Base-by-base conservation (phyloP, 2,797 vertebrate genomes). In the Phrynocephalus forsythii region DNA sequence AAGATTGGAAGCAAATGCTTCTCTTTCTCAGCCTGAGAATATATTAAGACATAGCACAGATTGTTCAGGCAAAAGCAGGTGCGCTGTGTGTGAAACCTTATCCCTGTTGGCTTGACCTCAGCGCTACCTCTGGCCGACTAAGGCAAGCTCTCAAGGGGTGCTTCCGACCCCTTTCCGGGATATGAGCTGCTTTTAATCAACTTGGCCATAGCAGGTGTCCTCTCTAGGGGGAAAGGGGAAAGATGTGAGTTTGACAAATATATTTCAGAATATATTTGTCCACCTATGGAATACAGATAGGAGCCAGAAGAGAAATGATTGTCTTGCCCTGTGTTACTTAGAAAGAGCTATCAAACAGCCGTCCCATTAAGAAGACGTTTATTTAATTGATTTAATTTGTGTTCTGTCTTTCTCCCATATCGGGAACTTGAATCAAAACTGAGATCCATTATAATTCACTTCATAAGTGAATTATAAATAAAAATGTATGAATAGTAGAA, bases 141-240 rank as follows among this genome's bases (percentile, higher is more conserved):
- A 82, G 82, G 89, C 79, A 88, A 92, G 50, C 91, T 88, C 91
- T 91, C 92, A 93, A 93, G 87, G 90, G 71, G 88, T 94, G 91
- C 91, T 94, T 90, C 84, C 85, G 86, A 33, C 89, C 92, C 92
- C 90, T 56, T 83, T 44, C 33, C 60, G 91, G 91, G 92, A 94
- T 92, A 92, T 78, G 87, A 89, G 86, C 90, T 91, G 83, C 71
- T 90, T 92, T 91, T 94, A 94, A 93, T 94, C 92, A 93, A 89
- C 89, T 33, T 90, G 92, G 89, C 92, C 81, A 94, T 92, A 94
- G 94, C 92, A 94, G 92, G 92, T 94, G 93, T 90, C 93, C 91
- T 94, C 86, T 94, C 86, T 92, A 92, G 92, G 92, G 91, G 94
- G 33, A 2, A 93, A 92, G 52, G 52, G 52, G 52, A 56, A 8